Evolutionary conservation across 1,140 invertebrate genomes (phyloP), one percentile per base, ranked within the genome.

Genomic region (Bombus vancouverensis): DNA sequence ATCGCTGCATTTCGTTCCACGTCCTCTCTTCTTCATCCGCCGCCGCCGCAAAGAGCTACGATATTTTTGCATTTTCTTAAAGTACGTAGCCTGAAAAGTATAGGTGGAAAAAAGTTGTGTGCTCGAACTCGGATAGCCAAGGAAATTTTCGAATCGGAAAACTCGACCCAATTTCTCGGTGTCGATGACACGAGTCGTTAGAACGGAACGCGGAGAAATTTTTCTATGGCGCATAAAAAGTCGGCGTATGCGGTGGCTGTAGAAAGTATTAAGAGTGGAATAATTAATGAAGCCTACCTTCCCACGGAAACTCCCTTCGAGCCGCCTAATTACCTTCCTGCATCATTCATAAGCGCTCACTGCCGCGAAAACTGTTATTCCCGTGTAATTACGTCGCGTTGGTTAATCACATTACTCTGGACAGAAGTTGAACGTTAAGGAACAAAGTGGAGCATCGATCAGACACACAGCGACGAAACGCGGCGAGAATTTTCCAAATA

Each of bases 271-370:
- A 62, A 8, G 42, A 28, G 22, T 3, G 22, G 62, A 79, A 66
- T 66, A 80, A 70, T 70, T 53, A 80, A 65, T 66, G 66, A 9
- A 59, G 39, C 37, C 25, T 18, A 32, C 32, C 32, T 62, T 22
- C n/a, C 8, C 3, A n/a, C 22, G 39, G 71, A 73, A 73, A 81
- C n/a, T 73, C 18, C 70, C 71, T 44, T 32, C 15, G 34, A 47
- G 42, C 37, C n/a, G 13, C 80, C 9, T 81, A 81, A 81, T 73
- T 62, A 42, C 68, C 68, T 34, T 62, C 15, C 53, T 81, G 42
- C 42, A 80, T 80, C 78, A 80, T 80, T 80, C 78, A 70, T 80
- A 70, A 70, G 65, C 53, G 65, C 32, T 9, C n/a, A 25, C 28
- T 42, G 0, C 28, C 25, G n/a, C n/a, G 28, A 37, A 39, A 66